Percentiles rank a stretch among this genome's conserved stretches.
Conservation (phyloP, 2,888 invertebrate species). For the Tromatobia lineatoria region DNA sequence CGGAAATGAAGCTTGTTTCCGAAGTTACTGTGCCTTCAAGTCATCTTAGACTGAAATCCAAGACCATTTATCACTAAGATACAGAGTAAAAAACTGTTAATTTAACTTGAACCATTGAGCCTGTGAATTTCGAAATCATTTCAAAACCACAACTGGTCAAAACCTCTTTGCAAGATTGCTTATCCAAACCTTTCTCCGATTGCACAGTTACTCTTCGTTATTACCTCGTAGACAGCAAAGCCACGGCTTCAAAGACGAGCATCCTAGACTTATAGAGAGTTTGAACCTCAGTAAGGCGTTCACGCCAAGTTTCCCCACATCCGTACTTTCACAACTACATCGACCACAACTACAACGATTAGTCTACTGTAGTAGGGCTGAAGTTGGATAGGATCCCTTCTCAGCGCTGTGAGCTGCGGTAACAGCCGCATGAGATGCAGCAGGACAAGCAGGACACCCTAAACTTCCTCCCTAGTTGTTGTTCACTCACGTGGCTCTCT, state of each 20-base stretch:
- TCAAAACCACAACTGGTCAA: not conserved
- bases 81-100: no score
- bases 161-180: not conserved
- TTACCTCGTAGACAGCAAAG: not conserved
- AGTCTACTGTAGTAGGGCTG: not conserved
- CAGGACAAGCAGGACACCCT: conserved; percentile 21
- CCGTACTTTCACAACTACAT: conserved; percentile 18
- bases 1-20: no score
- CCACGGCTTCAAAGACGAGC: not conserved
- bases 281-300: conserved; percentile 3
- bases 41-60: no score
- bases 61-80: no score
- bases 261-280: not conserved
- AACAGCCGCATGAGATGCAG: not conserved
- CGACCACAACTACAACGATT: conserved; percentile 17
- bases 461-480: conserved; percentile 39
- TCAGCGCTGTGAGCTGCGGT: not conserved
- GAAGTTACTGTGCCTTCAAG: no score
- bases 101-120: not conserved
- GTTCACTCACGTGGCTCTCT: conserved; percentile 11
- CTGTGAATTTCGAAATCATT: not conserved
- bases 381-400: not conserved
- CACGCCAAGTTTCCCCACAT: conserved; percentile 3
- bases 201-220: not conserved
- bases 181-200: not conserved